These are phyloP conservation scores for Epinotia nisella DNA, from an alignment of 2,888 invertebrate species.

Conservation along the genomic window DNA sequence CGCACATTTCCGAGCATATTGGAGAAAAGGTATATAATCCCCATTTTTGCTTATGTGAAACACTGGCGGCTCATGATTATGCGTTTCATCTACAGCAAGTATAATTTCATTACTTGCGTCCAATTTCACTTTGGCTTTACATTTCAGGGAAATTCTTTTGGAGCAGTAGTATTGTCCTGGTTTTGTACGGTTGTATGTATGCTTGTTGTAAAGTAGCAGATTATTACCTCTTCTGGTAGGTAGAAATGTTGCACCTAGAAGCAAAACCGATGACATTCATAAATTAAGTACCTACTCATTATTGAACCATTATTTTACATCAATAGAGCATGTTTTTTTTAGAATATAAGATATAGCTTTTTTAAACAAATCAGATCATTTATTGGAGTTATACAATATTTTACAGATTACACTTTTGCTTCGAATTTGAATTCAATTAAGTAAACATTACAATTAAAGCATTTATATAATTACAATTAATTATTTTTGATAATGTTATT, in stretches of 20 bases:
- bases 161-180: conserved; percentile 14
- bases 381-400: no score
- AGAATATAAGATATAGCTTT: no score
- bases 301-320: not conserved
- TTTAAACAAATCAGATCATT: no score
- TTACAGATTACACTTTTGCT: no score
- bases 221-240: conserved; percentile 1
- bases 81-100: not conserved
- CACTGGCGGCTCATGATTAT: conserved; percentile 7
- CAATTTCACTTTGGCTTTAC: conserved; percentile 33
- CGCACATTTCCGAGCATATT: no score
- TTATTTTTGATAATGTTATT: no score
- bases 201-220: conserved; percentile 2
- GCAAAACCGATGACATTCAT: not conserved
- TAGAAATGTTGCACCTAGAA: conserved; percentile 22
- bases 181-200: conserved; percentile 17
- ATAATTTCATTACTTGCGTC: conserved; percentile 4
- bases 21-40: conserved; percentile 15
- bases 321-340: no score
- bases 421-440: no score
- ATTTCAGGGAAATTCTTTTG: not conserved
- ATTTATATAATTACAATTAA: no score
- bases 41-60: not conserved
- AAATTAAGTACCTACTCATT: no score
- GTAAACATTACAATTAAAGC: no score